phyloP scores from a whole-genome alignment of 92 coral and sea anemone species.

The Montipora capitata region DNA sequence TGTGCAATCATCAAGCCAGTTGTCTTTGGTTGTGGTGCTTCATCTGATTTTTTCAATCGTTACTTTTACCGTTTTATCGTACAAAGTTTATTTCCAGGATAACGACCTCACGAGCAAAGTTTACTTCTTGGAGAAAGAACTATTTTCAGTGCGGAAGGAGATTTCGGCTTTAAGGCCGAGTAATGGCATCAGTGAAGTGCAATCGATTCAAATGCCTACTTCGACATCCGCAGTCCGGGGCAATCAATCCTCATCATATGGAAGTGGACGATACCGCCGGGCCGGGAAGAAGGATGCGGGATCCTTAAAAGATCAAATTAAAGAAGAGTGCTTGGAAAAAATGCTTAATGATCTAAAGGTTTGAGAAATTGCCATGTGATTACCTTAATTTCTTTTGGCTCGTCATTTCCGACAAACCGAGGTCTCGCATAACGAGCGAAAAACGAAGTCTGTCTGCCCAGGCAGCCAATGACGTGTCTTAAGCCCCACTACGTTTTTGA shows the following conservation, averaged over 20 bases:
- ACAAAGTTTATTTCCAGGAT: background rate
- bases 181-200: background rate
- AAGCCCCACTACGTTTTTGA: no score
- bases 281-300: background rate
- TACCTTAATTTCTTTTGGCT: background rate
- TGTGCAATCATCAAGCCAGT: no score
- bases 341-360: background rate
- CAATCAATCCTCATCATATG: no score
- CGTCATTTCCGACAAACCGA: no score
- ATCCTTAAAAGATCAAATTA: background rate
- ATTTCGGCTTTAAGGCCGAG: background rate
- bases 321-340: background rate
- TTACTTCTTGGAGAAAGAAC: constrained; percentile 23
- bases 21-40: background rate
- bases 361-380: background rate
- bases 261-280: constrained; percentile 10
- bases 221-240: background rate
- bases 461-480: no score
- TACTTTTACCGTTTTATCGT: background rate
- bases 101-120: background rate
- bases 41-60: constrained; percentile 12
- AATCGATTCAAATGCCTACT: background rate
- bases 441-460: no score
- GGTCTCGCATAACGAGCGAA: no score
- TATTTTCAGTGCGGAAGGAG: constrained; percentile 4